Evolutionary conservation across 2,888 invertebrate genomes (phyloP).

Genomic region (Perithous albicinctus): DNA sequence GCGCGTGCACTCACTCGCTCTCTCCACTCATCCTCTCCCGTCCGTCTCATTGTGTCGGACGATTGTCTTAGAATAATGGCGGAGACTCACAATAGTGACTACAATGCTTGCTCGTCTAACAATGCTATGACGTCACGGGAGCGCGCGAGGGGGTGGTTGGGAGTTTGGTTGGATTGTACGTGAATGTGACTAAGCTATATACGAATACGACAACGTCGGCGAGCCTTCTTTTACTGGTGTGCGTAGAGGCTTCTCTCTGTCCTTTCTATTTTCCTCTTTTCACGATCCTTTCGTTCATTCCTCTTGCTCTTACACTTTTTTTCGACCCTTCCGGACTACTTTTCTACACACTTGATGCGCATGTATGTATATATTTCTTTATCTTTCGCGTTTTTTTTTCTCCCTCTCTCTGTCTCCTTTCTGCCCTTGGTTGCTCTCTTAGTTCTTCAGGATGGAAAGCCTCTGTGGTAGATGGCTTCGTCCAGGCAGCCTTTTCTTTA

Average conservation of each 20-base stretch:
- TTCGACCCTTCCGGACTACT: constrained; percentile 12
- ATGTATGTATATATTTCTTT: constrained; percentile 2
- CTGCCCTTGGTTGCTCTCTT: constrained; percentile 33
- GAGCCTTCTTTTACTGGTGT: constrained; percentile 78
- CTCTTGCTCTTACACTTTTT: constrained; percentile 7
- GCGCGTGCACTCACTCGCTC: constrained; percentile 61
- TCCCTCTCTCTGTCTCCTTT: not conserved
- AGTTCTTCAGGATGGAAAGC: not conserved
- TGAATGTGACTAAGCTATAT: constrained; percentile 79
- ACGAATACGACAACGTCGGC: constrained; percentile 75
- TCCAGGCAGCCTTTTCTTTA: constrained; percentile 32
- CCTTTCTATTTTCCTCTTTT: constrained; percentile 55
- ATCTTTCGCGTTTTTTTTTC: not conserved
- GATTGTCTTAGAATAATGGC: constrained; percentile 85
- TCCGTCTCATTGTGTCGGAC: constrained; percentile 85
- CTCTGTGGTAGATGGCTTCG: not conserved
- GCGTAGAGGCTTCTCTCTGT: constrained; percentile 61
- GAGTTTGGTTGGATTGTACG: constrained; percentile 72
- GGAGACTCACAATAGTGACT: constrained; percentile 85
- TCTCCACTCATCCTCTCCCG: constrained; percentile 81
- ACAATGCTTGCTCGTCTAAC: constrained; percentile 85
- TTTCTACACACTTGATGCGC: not conserved
- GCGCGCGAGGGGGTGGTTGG: constrained; percentile 49
- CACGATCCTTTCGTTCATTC: constrained; percentile 63
- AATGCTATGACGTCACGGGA: constrained; percentile 84